A percentile compares a stretch with the other conserved stretches of the same genome.
These are phyloP conservation scores for Anabacerthia variegaticeps DNA, from an alignment of 2,797 vertebrate genomes.

Conservation along the genomic window DNA sequence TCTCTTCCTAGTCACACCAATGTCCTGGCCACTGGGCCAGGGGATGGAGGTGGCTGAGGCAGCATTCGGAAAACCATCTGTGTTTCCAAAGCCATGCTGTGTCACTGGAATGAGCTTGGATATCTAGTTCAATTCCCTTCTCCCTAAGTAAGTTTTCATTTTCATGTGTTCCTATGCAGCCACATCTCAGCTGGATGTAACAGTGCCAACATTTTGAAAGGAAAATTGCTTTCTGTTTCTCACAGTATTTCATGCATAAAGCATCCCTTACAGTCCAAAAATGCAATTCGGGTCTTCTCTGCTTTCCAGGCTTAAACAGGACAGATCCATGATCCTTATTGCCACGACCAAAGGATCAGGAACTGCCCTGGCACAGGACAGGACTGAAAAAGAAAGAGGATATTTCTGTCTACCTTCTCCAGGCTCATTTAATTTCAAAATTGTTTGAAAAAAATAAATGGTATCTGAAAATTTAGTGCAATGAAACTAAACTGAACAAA, in stretches of 20 bases:
- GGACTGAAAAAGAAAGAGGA: background rate
- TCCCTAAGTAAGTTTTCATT: background rate
- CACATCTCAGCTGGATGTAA: background rate
- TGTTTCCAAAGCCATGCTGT: background rate
- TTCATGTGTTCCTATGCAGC: background rate
- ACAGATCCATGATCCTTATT: background rate
- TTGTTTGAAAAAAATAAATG: background rate
- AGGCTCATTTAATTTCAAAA: background rate
- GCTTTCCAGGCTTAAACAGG: background rate
- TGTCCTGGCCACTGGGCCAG: accelerated
- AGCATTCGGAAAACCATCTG: background rate
- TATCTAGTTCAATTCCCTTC: background rate
- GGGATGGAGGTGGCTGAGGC: background rate
- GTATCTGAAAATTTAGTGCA: background rate
- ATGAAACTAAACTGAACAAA: background rate
- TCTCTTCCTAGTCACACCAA: background rate
- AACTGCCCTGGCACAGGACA: background rate
- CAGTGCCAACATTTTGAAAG: background rate
- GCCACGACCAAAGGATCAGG: background rate
- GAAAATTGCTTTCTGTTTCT: conserved; percentile 24
- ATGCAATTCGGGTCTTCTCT: background rate
- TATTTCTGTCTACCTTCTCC: background rate
- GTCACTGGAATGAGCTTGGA: background rate
- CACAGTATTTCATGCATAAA: background rate
- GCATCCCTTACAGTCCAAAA: background rate